phyloP scores from a whole-genome alignment of 2,113 vertebrate species.

The Coturnix japonica region DNA sequence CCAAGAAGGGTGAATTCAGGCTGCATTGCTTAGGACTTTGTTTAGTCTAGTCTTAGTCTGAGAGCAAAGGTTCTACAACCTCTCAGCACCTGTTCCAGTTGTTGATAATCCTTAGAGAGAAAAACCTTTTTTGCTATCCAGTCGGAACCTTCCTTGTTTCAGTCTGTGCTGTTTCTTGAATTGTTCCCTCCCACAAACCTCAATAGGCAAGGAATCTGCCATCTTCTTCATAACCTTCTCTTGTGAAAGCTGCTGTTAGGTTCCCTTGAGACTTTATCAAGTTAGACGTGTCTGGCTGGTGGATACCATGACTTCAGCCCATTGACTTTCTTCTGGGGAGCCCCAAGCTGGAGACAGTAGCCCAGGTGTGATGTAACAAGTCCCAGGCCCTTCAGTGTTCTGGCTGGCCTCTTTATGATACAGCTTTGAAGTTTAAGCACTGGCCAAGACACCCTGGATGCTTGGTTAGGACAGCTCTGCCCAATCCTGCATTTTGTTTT shows the following conservation, averaged over 20 bases:
- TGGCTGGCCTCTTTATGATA: not conserved
- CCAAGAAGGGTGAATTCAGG: not conserved
- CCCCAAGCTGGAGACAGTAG: not conserved
- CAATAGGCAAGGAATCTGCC: not conserved
- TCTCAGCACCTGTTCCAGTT: not conserved
- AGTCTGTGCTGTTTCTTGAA: not conserved
- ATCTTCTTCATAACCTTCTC: not conserved
- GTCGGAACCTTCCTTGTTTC: not conserved
- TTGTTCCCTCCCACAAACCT: not conserved
- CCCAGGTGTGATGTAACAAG: not conserved
- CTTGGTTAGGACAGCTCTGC: not conserved
- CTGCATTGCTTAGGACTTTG: not conserved
- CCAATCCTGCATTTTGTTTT: not conserved
- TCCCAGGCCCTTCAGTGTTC: not conserved
- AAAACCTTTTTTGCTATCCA: not conserved
- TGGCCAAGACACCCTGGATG: not conserved
- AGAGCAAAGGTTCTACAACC: not conserved
- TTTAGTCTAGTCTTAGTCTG: not conserved
- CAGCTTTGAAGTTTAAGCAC: not conserved
- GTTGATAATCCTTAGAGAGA: not conserved
- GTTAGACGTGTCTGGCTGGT: not conserved
- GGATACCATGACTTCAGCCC: not conserved
- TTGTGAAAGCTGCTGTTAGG: not conserved
- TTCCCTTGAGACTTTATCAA: not conserved
- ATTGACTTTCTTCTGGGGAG: not conserved